Percentiles rank a stretch among this genome's conserved stretches.
Conservation (phyloP, 2,113 vertebrate genomes). For the Menura novaehollandiae region DNA sequence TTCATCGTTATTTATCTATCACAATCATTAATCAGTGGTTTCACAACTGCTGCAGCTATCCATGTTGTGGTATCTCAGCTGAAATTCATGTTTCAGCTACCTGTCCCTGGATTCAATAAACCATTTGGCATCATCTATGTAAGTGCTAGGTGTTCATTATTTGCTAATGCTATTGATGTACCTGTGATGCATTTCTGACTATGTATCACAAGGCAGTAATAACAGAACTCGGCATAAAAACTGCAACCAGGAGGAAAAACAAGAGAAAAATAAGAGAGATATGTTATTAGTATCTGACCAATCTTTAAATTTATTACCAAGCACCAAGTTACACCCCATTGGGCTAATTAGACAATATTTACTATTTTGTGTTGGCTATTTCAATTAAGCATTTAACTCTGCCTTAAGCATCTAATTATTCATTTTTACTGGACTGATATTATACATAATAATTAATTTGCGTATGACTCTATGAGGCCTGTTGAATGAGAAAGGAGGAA, state of each 20-base stretch:
- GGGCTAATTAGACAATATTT: background rate
- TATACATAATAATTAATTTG: background rate
- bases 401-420: background rate
- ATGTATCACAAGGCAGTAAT: background rate
- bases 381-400: background rate
- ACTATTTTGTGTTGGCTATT: background rate
- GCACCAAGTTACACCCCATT: background rate
- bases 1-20: slow-evolving; percentile 95
- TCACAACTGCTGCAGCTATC: slow-evolving; percentile 91
- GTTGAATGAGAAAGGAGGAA: background rate
- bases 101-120: slow-evolving; percentile 74
- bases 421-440: background rate
- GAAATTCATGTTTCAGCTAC: slow-evolving; percentile 90
- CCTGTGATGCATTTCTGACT: background rate
- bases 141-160: slow-evolving; percentile 48
- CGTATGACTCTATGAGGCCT: background rate
- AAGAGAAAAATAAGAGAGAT: background rate
- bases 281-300: background rate
- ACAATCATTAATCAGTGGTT: slow-evolving; percentile 89
- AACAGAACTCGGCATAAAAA: background rate
- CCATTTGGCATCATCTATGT: slow-evolving; percentile 87
- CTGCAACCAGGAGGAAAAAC: background rate
- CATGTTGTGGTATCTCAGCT: slow-evolving; percentile 94
- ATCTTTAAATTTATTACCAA: background rate
- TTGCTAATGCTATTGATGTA: background rate